These are phyloP conservation scores for Corythornis madagascariensis DNA, from an alignment of 2,113 vertebrate genomes.

Conservation along the genomic window DNA sequence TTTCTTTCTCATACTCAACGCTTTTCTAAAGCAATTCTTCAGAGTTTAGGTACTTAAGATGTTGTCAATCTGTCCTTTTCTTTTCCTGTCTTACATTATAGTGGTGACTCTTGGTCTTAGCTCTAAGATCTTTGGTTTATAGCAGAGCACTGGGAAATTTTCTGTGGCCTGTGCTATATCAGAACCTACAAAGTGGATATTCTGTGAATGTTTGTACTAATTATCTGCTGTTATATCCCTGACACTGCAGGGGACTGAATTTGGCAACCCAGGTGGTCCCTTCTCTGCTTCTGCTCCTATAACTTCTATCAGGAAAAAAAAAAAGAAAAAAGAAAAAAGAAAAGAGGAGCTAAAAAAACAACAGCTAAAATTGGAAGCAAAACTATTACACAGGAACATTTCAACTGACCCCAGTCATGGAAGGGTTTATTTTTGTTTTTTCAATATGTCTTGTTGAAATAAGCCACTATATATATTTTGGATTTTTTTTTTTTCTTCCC, in stretches of 20 bases:
- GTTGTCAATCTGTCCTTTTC: constrained; percentile 24
- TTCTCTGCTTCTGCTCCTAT: constrained; percentile 39
- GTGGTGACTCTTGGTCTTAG: neutral
- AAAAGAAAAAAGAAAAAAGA: constrained; percentile 21
- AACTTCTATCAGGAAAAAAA: constrained; percentile 15
- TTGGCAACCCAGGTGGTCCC: constrained; percentile 64
- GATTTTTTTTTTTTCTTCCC: neutral
- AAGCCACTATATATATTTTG: neutral
- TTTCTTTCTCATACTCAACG: constrained; percentile 47
- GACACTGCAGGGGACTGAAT: constrained; percentile 45
- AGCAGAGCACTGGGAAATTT: constrained; percentile 38
- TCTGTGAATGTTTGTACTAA: constrained; percentile 58
- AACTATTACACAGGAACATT: constrained; percentile 12
- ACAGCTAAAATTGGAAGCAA: constrained; percentile 48
- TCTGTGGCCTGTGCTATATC: constrained; percentile 42
- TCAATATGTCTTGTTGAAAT: constrained; percentile 28
- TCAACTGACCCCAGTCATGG: neutral
- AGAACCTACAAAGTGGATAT: constrained; percentile 44
- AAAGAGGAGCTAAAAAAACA: constrained; percentile 37
- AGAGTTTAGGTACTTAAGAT: constrained; percentile 47
- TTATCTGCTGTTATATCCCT: constrained; percentile 55
- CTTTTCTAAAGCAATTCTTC: constrained; percentile 11
- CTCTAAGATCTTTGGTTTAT: constrained; percentile 27
- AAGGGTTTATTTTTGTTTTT: constrained; percentile 48
- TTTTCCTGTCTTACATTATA: constrained; percentile 45